Conservation (phyloP, 2,888 invertebrate genomes). For the Lydus trimaculatus region DNA sequence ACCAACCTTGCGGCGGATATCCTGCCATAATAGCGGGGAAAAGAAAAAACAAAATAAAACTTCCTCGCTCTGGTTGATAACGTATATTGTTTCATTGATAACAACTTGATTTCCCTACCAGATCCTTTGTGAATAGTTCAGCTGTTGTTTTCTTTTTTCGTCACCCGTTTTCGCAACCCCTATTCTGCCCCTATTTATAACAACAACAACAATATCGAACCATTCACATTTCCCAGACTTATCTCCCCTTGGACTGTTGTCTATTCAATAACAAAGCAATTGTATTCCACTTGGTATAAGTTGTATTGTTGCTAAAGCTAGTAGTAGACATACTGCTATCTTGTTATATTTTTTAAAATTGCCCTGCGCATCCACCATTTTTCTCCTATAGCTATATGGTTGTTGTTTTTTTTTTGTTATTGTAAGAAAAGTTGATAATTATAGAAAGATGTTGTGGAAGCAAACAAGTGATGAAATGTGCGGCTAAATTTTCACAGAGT, state of each 20-base stretch:
- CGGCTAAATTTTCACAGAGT: slow-evolving; percentile 37
- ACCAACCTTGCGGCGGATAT: not conserved
- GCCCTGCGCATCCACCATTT: slow-evolving; percentile 10
- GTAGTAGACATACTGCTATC: too few species aligned
- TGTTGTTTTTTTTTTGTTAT: not conserved
- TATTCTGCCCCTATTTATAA: not conserved
- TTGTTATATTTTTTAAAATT: not conserved
- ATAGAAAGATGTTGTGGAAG: not conserved
- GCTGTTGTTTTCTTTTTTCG: too few species aligned
- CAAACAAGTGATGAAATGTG: slow-evolving; percentile 30
- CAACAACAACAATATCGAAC: not conserved
- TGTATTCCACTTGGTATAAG: slow-evolving; percentile 26
- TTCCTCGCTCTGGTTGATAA: slow-evolving; percentile 7
- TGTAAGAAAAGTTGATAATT: not conserved
- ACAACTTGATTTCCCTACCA: slow-evolving; percentile 6
- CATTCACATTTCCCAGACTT: slow-evolving; percentile 18
- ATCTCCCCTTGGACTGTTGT: slow-evolving; percentile 22
- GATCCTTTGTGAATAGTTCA: not conserved
- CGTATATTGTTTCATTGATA: slow-evolving; percentile 10
- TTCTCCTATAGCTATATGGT: too few species aligned
- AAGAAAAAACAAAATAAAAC: not conserved
- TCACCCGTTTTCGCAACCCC: not conserved
- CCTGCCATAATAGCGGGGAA: not conserved
- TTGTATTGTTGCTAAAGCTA: not conserved
- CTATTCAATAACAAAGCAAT: slow-evolving; percentile 23